Percentiles rank a stretch among this genome's conserved stretches.
phyloP scores from a whole-genome alignment of 2,113 vertebrate species.

The Albula glossodonta region DNA sequence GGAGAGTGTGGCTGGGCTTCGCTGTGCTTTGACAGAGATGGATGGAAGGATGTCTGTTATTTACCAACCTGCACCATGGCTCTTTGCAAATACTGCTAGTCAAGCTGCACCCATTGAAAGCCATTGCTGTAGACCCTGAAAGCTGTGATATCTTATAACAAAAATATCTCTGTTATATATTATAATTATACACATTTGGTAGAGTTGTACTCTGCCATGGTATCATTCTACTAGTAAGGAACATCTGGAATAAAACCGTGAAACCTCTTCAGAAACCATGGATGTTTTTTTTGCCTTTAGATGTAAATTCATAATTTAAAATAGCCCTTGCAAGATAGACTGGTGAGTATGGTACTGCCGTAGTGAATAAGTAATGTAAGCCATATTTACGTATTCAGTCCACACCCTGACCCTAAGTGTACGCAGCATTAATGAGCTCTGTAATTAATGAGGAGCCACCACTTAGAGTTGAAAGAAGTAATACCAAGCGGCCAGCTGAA shows the following conservation, averaged over 20 bases:
- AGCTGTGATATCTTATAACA: background rate
- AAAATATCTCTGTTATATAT: background rate
- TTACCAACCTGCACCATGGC: constrained; percentile 3
- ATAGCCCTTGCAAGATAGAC: background rate
- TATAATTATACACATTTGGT: background rate
- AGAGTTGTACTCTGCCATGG: background rate
- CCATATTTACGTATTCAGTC: background rate
- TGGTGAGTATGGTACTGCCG: background rate
- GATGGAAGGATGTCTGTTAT: constrained; percentile 10
- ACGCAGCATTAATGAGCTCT: background rate
- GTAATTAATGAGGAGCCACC: constrained; percentile 40
- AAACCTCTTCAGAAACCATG: no score
- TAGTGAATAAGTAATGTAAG: background rate
- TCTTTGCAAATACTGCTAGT: background rate
- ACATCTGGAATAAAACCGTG: background rate
- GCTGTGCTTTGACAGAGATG: background rate
- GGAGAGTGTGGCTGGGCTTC: background rate
- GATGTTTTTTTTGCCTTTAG: no score
- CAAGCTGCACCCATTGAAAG: background rate
- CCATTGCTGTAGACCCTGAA: background rate
- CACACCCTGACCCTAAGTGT: constrained; percentile 20
- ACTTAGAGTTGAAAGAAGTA: constrained; percentile 25
- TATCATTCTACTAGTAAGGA: background rate
- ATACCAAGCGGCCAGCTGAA: constrained; percentile 36
- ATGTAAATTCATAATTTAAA: no score